Evolutionary conservation across 2,797 vertebrate species (phyloP), one percentile per base, ranked within the genome.

Genomic region (Rousettus madagascariensis): DNA sequence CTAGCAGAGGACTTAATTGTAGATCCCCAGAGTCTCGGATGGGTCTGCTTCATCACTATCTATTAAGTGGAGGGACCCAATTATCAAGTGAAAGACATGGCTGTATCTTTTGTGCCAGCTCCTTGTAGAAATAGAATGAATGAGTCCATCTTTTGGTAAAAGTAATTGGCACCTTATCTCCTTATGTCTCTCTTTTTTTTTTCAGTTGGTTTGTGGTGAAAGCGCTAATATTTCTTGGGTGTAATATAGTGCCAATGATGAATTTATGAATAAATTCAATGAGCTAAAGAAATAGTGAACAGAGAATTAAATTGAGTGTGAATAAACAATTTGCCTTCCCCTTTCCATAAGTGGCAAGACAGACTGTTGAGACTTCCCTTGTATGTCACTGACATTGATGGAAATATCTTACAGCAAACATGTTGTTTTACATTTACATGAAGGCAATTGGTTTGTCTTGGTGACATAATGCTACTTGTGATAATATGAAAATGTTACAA

Each of bases 351-450:
- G 68, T 66, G 78, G 90, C 80, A 83, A 20, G 90, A 57, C 65
- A 94, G 88, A 83, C 66, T 86, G n/a, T 88, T 82, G 66, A 91
- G 83, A 80, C 77, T 95, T 72, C n/a, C 55, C 77, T 72, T 65
- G 24, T 79, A 38, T 96, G 92, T 95, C 75, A 86, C 75, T 91
- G 94, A 94, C 92, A 94, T 71, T 97, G 95, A 97, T 93, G 83
- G 92, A 95, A 96, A 89, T 95, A 92, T 91, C 85, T 90, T 91
- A 92, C 17, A 93, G 89, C 53, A 93, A 97, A 90, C 51, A 94
- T 92, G 92, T 85, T 94, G 82, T 91, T 94, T 91, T 95, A 91
- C 95, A 96, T 97, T 95, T 98, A 63, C 84, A 82, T 89, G 82
- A 95, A 91, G 33, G 88, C 87, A 96, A 94, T 91, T 80, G 86